Evolutionary conservation across 2,888 invertebrate genomes (phyloP).

Genomic region (Ernsta delagoae): DNA sequence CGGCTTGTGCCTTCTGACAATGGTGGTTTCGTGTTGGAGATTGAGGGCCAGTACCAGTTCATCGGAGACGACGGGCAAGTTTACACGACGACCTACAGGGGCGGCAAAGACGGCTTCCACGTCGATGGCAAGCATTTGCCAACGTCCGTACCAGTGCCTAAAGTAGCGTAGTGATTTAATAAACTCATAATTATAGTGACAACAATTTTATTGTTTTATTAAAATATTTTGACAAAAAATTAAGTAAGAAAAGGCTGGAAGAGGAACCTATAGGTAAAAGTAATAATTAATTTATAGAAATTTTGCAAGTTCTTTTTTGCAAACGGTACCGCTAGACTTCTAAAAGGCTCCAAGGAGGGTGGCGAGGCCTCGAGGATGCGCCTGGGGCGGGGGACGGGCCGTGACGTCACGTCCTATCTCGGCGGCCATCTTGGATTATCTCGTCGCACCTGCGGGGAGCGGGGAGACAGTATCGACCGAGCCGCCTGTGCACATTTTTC

Average conservation of each 20-base stretch:
- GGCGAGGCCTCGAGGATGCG: constrained; percentile 68
- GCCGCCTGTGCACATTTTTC: constrained; percentile 77
- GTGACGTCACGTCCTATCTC: constrained; percentile 86
- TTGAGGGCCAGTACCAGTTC: constrained; percentile 62
- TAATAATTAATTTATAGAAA: neutral
- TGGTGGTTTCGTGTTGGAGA: constrained; percentile 55
- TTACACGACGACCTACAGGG: constrained; percentile 57
- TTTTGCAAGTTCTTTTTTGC: constrained; percentile 47
- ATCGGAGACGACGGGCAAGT: constrained; percentile 58
- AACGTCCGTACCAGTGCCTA: constrained; percentile 47
- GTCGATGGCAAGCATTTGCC: constrained; percentile 57
- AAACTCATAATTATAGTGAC: neutral
- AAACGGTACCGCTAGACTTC: constrained; percentile 70
- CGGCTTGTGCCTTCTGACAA: constrained; percentile 51
- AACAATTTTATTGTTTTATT: neutral
- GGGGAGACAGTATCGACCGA: constrained; percentile 75
- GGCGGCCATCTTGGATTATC: constrained; percentile 86
- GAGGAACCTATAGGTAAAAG: too few relatives aligned
- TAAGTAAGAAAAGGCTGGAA: too few relatives aligned
- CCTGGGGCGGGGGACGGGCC: constrained; percentile 62
- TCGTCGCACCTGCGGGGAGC: constrained; percentile 83
- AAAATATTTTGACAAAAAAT: neutral
- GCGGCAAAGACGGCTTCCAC: constrained; percentile 59
- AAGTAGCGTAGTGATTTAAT: neutral
- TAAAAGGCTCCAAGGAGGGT: constrained; percentile 84